Evolutionary conservation across 2,113 vertebrate species (phyloP), one percentile per base, ranked within the genome.

Genomic region (Entomyzon cyanotis): DNA sequence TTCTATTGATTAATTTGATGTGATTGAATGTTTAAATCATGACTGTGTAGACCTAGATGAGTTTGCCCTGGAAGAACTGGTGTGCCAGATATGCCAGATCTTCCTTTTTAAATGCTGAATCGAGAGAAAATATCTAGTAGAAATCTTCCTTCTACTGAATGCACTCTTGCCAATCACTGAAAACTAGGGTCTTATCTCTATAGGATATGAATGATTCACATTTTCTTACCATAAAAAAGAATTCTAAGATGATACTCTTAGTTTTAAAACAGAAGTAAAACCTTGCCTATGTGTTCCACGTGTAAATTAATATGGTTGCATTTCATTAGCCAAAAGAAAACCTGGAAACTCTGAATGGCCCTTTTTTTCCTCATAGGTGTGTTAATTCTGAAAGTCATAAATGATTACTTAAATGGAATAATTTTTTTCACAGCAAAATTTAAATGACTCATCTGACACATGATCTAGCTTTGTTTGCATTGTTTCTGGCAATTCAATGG

Each of bases 311-410:
- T 37, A 63, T 3, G 30, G 14, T 59, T 77, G 63, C 55, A 63
- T 90, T 88, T 95, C 33, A 59, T 67, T 50, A 84, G 30, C 42
- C 55, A 52, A 68, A 92, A 86, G 39, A 90, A 89, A 91, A 78
- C 18, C 16, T 78, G 44, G 19, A 67, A 88, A 60, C 4, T 69
- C 19, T 22, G 55, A 83, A 73, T 41, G n/a, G 31, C 5, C 7
- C 17, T 69, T 93, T 69, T 89, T 78, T 60, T 64, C 15, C 41
- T 94, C 33, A 64, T 56, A 82, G 65, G 35, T 44, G 78, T 92
- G 9, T 78, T 87, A 93, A 92, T 94, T 75, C 16, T 89, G 65
- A 64, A 81, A 78, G 60, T 81, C 52, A 74, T 18, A 63, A 49
- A 39, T 53, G n/a, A 25, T 74, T 88, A 11, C 42, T 93, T 56